Evolutionary conservation across 2,797 vertebrate species (phyloP), one percentile per base, ranked within the genome.

Genomic region (Adelosebastes latens): DNA sequence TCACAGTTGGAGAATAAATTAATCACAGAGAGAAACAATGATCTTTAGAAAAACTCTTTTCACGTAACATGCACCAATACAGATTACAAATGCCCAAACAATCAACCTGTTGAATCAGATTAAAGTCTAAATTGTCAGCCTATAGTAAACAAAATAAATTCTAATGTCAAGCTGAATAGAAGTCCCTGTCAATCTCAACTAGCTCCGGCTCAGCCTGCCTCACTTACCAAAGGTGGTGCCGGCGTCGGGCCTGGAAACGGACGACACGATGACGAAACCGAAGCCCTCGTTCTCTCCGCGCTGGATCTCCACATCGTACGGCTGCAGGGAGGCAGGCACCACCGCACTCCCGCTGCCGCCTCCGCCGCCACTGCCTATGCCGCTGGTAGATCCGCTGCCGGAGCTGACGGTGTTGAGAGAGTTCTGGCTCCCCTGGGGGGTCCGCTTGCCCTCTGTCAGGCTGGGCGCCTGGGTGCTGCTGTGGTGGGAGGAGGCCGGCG

Each of bases 331-430:
- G 0, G 97, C 20, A 0, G 97, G 97, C 36, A 98, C 96, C 85
- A 97, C 97, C 0, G 97, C 96, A 0, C 97, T 97, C 8, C 95
- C 95, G 0, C 94, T 94, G 39, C 96, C 95, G 0, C 96, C 95
- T 11, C 95, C 95, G 0, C 95, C 95, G 0, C 98, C 98, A 0
- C 98, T 98, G 86, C 98, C 98, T 0, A 99, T 99, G 55, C 98
- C 98, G 0, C 98, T 98, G 89, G 98, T 99, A 80, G 98, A 99
- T 62, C 98, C 98, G 0, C 98, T 99, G 91, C 98, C 98, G 0
- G 98, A 99, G 95, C 98, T 99, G 85, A 99, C 98, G 0, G 98
- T 99, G 95, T 98, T 99, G 34, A 99, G 95, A 0, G 98, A 99
- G 95, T 99, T 99, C 95, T 99, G 98, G 94, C 98, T 99, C 64